Base-by-base conservation (phyloP, 2,113 vertebrate genomes). In the Peromyscus californicus region DNA sequence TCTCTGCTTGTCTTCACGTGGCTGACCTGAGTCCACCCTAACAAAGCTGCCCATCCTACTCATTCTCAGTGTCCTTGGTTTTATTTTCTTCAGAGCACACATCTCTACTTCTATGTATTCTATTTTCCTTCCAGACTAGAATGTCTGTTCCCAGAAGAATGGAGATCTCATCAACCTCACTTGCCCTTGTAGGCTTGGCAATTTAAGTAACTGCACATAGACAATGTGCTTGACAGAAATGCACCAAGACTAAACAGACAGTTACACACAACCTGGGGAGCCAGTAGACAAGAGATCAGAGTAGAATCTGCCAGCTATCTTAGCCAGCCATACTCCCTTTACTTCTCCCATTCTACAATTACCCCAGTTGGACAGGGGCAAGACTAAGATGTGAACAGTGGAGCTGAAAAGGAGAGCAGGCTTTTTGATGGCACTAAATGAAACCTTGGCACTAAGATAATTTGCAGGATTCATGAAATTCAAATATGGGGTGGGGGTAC, bases 391-490 rank as follows among this genome's bases (percentile, higher is more conserved):
- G 17, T 24, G 51, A 65, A 59, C 3, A 29, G 65, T 3, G 3
- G 1, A 75, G 22, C 33, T 26, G 16, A 29, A 75, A 85, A 48
- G 65, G 13, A 82, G 74, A 74, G 22, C 19, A 33, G 19, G 51
- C 15, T 75, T 76, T 91, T 63, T 79, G 9, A 87, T 48, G 76
- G 48, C 26, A 80, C n/a, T 26, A 75, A 57, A 91, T 33, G 61
- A 59, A 91, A 95, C 95, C 83, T 11, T 21, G 83, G 16, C 8
- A 36, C 29, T 90, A 76, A 91, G 90, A 94, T 83, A 78, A 95
- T 17, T 39, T 92, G 7, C 75, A 91, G 57, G 42, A 93, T 82
- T 88, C 84, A 76, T 95, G 54, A 95, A 94, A 93, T 82, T 94
- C 89, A 97, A 94, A 93, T 42, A 48, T 1, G 36, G 24, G 24